Percentiles rank a stretch among this genome's conserved stretches.
phyloP scores from a whole-genome alignment of 2,797 vertebrate species.

The Leptoclinus maculatus region DNA sequence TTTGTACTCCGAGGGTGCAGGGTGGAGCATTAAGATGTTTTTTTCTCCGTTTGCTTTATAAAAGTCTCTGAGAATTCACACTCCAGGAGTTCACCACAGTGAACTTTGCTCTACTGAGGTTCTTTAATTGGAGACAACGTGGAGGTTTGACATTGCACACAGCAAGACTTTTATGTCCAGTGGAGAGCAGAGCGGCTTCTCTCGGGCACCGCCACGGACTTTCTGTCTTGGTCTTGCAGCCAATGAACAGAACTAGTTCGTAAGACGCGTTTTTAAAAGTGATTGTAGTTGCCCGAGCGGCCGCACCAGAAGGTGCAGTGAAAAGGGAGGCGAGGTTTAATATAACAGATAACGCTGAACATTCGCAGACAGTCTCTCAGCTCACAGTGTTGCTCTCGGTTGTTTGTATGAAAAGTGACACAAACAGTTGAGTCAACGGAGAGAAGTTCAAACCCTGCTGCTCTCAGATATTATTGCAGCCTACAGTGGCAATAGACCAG shows the following conservation, averaged over 20 bases:
- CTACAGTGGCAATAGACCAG: too few relatives aligned
- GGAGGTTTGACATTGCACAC: not conserved
- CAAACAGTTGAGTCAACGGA: too few relatives aligned
- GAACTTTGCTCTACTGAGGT: not conserved
- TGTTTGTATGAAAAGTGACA: not conserved
- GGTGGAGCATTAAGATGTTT: not conserved
- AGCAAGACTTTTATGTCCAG: not conserved
- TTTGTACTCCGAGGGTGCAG: constrained; percentile 5
- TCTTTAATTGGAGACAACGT: not conserved
- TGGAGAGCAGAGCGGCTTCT: not conserved
- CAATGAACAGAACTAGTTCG: not conserved
- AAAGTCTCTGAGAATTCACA: not conserved
- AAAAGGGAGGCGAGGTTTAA: not conserved
- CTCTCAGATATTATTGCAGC: too few relatives aligned
- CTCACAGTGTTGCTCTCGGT: not conserved
- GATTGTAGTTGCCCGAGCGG: too few relatives aligned
- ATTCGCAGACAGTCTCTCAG: not conserved
- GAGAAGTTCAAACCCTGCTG: too few relatives aligned
- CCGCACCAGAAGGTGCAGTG: not conserved
- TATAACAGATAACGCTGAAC: not conserved
- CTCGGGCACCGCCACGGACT: not conserved
- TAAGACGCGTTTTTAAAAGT: not conserved
- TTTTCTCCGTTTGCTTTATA: constrained; percentile 8
- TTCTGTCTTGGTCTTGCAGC: not conserved
- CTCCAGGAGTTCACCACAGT: not conserved